Percentiles rank a stretch among this genome's conserved stretches.
Evolutionary conservation across 2,888 invertebrate species (phyloP).

Genomic region (Scelioninae gen. 1): DNA sequence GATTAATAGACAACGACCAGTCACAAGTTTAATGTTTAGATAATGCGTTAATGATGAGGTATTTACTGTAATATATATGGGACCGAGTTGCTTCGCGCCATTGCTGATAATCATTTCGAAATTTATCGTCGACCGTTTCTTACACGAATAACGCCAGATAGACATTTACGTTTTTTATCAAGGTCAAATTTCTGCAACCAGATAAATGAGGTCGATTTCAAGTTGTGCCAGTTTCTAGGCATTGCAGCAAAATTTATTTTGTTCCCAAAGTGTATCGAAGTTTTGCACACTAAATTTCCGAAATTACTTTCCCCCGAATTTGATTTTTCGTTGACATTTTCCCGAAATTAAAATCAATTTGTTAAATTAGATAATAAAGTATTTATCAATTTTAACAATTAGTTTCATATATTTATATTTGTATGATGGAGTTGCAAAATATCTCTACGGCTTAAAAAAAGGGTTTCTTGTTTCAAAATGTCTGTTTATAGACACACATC

Average conservation of each 20-base stretch:
- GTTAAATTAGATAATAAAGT: no score
- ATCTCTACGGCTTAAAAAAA: no score
- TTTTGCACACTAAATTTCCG: no score
- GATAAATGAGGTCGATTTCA: slow-evolving; percentile 22
- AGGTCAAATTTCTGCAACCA: slow-evolving; percentile 51
- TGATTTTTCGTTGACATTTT: no score
- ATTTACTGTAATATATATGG: slow-evolving; percentile 56
- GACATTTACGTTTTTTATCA: slow-evolving; percentile 58
- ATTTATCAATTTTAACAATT: no score
- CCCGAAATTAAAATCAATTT: no score
- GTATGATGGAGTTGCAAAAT: background rate
- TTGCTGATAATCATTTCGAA: slow-evolving; percentile 50
- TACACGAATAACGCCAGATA: slow-evolving; percentile 42
- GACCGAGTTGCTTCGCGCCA: slow-evolving; percentile 16
- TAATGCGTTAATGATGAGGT: slow-evolving; percentile 67
- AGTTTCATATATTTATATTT: no score
- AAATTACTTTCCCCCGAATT: no score
- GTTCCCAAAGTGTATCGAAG: no score
- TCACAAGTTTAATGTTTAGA: slow-evolving; percentile 67
- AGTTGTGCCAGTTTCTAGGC: no score
- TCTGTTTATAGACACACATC: background rate
- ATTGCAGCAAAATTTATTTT: no score
- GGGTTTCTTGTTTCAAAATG: no score
- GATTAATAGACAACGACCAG: slow-evolving; percentile 72
- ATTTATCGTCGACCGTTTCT: slow-evolving; percentile 52